phyloP scores from a whole-genome alignment of 1,140 invertebrate genomes.

The Brachionus sp. region DNA sequence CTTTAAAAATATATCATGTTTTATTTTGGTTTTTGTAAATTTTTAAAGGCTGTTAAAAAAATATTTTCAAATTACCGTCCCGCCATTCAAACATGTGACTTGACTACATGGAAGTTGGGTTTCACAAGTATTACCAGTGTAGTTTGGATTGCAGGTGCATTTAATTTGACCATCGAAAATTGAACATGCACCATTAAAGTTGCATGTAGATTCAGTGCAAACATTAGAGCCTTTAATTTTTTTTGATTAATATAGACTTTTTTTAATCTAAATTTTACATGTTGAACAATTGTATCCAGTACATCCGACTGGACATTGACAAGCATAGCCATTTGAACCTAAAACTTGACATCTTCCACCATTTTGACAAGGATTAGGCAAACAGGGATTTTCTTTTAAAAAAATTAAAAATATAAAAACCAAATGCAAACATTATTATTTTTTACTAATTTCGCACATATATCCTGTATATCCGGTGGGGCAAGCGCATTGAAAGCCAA shows the following conservation, averaged over 20 bases:
- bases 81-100: neutral
- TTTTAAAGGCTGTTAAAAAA: too few species aligned
- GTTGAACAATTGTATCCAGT: neutral
- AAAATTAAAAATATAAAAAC: neutral
- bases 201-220: neutral
- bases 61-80: conserved; percentile 14
- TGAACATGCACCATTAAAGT: conserved; percentile 22
- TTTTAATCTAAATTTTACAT: neutral
- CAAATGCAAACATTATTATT: neutral
- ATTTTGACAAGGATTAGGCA: conserved; percentile 45
- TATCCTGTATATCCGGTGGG: conserved; percentile 51
- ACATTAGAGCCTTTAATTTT: neutral
- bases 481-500: conserved; percentile 61
- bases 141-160: conserved; percentile 3
- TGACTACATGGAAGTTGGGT: neutral
- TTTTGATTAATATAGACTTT: neutral
- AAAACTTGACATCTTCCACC: conserved; percentile 25
- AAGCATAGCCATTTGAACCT: conserved; percentile 35
- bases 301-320: conserved; percentile 38
- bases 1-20: too few species aligned
- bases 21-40: too few species aligned
- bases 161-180: neutral
- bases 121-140: neutral
- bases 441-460: conserved; percentile 60
- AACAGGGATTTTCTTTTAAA: conserved; percentile 43